Conservation (phyloP, 2,797 vertebrate species). For the Siniperca obscura region DNA sequence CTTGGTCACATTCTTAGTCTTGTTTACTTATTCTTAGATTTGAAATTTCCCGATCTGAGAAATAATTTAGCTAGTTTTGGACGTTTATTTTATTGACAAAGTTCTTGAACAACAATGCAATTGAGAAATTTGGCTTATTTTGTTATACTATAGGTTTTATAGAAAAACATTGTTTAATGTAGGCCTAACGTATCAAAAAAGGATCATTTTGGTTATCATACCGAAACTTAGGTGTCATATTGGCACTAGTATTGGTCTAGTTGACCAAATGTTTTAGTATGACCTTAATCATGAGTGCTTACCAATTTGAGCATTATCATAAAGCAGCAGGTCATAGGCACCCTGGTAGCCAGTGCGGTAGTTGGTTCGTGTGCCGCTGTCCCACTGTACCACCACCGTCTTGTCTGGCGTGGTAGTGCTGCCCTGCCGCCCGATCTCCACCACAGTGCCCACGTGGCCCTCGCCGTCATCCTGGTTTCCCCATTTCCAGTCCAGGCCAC, state of each 20-base stretch:
- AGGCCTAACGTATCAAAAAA: background rate
- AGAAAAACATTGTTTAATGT: background rate
- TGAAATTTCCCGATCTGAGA: background rate
- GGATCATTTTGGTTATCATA: no score
- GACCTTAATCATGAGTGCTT: slow-evolving; percentile 42
- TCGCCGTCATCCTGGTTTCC: slow-evolving; percentile 95
- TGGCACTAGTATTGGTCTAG: background rate
- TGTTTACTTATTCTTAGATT: background rate
- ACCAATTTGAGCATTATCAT: slow-evolving; percentile 98
- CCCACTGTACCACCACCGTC: slow-evolving; percentile 99
- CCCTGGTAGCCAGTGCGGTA: slow-evolving; percentile 98
- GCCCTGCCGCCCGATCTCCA: slow-evolving; percentile 96
- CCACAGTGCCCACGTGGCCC: slow-evolving; percentile 95
- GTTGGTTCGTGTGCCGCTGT: slow-evolving; percentile 96
- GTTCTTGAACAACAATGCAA: background rate
- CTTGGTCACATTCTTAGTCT: background rate
- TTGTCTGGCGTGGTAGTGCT: slow-evolving; percentile 97
- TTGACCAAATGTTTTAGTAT: background rate
- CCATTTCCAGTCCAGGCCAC: slow-evolving; percentile 98
- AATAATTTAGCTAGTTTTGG: background rate
- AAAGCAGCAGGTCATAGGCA: slow-evolving; percentile 94
- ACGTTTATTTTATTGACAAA: background rate
- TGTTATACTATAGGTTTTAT: background rate
- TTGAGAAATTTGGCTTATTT: background rate
- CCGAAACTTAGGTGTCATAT: background rate